Conservation (phyloP, 2,797 vertebrate species). For the Zalophus californianus region DNA sequence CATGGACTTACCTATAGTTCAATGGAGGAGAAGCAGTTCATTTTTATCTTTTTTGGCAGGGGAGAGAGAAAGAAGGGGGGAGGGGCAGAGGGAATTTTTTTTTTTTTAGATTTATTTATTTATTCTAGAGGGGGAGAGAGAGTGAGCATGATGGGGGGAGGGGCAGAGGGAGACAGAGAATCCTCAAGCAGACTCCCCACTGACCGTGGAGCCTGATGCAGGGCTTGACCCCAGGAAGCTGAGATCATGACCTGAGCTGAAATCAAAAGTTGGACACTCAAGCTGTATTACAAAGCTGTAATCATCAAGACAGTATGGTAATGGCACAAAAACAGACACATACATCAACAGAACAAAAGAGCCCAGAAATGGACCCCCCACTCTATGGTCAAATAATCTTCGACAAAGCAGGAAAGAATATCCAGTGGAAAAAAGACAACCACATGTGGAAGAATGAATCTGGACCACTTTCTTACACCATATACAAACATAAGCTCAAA, state of each 20-base stretch:
- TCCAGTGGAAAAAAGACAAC: neutral
- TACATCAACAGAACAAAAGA: fast-evolving
- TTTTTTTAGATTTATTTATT: neutral
- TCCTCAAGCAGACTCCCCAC: neutral
- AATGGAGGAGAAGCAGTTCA: neutral
- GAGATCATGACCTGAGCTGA: neutral
- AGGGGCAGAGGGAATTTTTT: neutral
- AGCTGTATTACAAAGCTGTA: neutral
- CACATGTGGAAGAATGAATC: neutral
- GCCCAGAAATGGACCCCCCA: neutral
- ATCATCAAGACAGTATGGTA: neutral
- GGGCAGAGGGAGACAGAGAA: neutral
- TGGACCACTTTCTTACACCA: neutral
- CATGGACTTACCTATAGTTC: neutral
- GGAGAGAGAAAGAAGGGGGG: neutral
- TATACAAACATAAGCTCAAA: neutral
- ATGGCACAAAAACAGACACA: neutral
- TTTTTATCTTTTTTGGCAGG: neutral
- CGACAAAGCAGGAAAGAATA: neutral
- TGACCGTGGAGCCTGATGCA: neutral
- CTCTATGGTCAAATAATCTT: neutral
- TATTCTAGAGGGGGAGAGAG: neutral
- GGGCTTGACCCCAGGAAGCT: neutral
- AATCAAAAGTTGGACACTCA: neutral
- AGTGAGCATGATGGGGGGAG: fast-evolving